Percentiles rank a stretch among this genome's conserved stretches.
Conservation (phyloP, 2,113 vertebrate genomes). For the Prietella phreatophila region DNA sequence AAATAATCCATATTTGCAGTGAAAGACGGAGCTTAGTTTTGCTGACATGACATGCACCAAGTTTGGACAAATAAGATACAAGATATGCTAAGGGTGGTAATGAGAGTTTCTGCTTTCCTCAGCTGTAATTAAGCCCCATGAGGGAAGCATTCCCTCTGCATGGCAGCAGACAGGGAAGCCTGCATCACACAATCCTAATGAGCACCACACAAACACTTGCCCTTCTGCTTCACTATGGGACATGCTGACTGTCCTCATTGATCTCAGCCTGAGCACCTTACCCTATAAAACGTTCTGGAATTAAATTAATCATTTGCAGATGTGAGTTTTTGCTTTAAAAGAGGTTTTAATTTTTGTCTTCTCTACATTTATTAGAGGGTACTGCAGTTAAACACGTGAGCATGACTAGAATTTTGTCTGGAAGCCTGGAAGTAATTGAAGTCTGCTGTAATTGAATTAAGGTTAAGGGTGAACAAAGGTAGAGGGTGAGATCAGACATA, state of each 20-base stretch:
- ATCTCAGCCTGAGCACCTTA: slow-evolving; percentile 64
- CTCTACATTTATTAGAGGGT: slow-evolving; percentile 51
- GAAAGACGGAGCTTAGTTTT: background rate
- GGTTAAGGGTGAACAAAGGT: background rate
- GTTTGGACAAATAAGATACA: slow-evolving; percentile 25
- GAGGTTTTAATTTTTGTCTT: slow-evolving; percentile 59
- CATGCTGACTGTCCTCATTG: slow-evolving; percentile 57
- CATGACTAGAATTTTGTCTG: slow-evolving; percentile 33
- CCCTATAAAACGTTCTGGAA: slow-evolving; percentile 58
- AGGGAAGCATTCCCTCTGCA: slow-evolving; percentile 29
- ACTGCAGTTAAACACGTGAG: slow-evolving; percentile 50
- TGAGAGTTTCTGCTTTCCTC: slow-evolving; percentile 40
- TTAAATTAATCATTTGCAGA: slow-evolving; percentile 66
- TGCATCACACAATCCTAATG: slow-evolving; percentile 59
- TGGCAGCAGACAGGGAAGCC: slow-evolving; percentile 32
- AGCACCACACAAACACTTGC: slow-evolving; percentile 59
- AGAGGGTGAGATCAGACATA: background rate
- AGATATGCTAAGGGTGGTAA: slow-evolving; percentile 38
- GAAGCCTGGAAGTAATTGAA: slow-evolving; percentile 33
- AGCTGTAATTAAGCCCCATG: slow-evolving; percentile 42
- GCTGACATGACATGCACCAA: slow-evolving; percentile 36
- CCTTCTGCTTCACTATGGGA: slow-evolving; percentile 55
- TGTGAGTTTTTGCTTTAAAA: slow-evolving; percentile 58
- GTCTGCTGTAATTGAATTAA: slow-evolving; percentile 37
- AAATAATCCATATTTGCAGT: background rate